phyloP scores from a whole-genome alignment of 2,113 vertebrate genomes.

The mouse (Mus musculus) region GRCm39 chr12:14620001-14620500 shows the following conservation, averaged over 20 bases:
- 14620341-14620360: neutral
- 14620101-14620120: neutral
- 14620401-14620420: neutral
- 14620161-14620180: neutral
- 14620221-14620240: neutral
- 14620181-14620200: neutral
- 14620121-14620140: neutral
- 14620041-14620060: neutral
- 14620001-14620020: neutral
- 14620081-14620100: conserved; percentile 6
- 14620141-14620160: neutral
- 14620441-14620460: neutral
- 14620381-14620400: neutral
- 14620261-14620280: neutral
- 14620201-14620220: neutral
- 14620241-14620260: neutral
- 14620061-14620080: neutral
- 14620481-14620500: neutral
- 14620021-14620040: conserved; percentile 8
- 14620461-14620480: neutral
- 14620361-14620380: neutral
- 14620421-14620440: neutral
- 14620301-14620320: neutral
- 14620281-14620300: neutral
- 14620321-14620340: neutral